These are phyloP conservation scores for Propithecus deckenii DNA, from an alignment of 2,797 vertebrate genomes.

Conservation along the genomic window DNA sequence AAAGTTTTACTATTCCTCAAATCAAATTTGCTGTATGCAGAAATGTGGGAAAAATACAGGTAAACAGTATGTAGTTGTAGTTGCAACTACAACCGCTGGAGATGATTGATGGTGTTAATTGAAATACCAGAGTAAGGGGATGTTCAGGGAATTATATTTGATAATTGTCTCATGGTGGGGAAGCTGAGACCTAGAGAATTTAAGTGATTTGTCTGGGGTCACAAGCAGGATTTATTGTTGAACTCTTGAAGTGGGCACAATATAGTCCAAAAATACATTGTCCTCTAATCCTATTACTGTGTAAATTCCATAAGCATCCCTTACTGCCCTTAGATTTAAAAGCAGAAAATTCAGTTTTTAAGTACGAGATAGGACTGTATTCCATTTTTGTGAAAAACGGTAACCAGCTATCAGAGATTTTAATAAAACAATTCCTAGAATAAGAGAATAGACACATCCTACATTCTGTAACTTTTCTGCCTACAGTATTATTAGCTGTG, in stretches of 20 bases:
- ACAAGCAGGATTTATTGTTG: slow-evolving; percentile 7
- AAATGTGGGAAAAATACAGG: neutral
- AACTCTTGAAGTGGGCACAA: neutral
- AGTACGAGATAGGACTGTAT: neutral
- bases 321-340: slow-evolving; percentile 3
- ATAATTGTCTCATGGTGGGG: neutral
- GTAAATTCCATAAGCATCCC: neutral
- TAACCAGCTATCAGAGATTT: neutral
- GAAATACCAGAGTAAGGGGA: neutral
- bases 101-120: slow-evolving; percentile 6
- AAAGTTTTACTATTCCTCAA: neutral
- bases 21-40: neutral
- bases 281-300: neutral
- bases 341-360: slow-evolving; percentile 8
- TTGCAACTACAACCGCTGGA: neutral
- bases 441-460: neutral
- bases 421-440: slow-evolving; percentile 11
- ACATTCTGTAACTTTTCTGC: neutral
- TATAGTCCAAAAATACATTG: slow-evolving; percentile 22
- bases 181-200: slow-evolving; percentile 25
- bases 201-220: neutral
- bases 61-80: neutral
- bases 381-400: slow-evolving; percentile 8
- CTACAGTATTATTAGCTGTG: neutral
- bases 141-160: neutral